Evolutionary conservation across 2,113 vertebrate species (phyloP).

Genomic region (Takifugu bimaculatus): DNA sequence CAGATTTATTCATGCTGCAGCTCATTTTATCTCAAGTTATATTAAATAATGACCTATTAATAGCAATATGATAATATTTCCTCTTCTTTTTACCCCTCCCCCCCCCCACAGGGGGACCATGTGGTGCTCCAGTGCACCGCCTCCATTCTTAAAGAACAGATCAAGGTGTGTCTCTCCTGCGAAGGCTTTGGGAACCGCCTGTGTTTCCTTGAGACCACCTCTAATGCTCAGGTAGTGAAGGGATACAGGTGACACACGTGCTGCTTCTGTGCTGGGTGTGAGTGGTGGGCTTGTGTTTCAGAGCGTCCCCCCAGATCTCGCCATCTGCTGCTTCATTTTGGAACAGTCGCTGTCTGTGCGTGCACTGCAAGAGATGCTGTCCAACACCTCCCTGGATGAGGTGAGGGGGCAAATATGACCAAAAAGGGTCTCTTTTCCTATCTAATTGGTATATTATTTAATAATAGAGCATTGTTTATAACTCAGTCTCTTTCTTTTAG

Average conservation of each 20-base stretch:
- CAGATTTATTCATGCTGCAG: no score
- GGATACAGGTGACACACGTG: not conserved
- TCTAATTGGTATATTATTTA: no score
- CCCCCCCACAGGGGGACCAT: slow-evolving; percentile 76
- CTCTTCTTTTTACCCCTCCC: not conserved
- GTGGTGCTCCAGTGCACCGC: slow-evolving; percentile 88
- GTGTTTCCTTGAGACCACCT: slow-evolving; percentile 88
- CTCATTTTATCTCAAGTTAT: not conserved
- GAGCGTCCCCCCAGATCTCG: slow-evolving; percentile 90
- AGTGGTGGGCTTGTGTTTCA: slow-evolving; percentile 43
- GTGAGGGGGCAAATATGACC: slow-evolving; percentile 27
- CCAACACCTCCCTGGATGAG: slow-evolving; percentile 80
- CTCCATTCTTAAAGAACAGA: slow-evolving; percentile 86
- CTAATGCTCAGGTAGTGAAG: slow-evolving; percentile 83
- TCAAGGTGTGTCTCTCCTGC: slow-evolving; percentile 87
- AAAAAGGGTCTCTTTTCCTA: no score
- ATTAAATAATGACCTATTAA: not conserved
- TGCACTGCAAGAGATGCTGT: slow-evolving; percentile 88
- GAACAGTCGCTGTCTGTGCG: slow-evolving; percentile 91
- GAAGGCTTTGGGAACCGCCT: slow-evolving; percentile 91
- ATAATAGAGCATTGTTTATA: not conserved
- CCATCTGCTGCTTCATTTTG: slow-evolving; percentile 88
- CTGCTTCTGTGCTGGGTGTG: not conserved
- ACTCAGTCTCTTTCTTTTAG: slow-evolving; percentile 40
- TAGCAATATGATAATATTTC: not conserved